These are phyloP conservation scores for Mastomys natalensis DNA, from an alignment of 2,113 vertebrate genomes.

Conservation along the genomic window DNA sequence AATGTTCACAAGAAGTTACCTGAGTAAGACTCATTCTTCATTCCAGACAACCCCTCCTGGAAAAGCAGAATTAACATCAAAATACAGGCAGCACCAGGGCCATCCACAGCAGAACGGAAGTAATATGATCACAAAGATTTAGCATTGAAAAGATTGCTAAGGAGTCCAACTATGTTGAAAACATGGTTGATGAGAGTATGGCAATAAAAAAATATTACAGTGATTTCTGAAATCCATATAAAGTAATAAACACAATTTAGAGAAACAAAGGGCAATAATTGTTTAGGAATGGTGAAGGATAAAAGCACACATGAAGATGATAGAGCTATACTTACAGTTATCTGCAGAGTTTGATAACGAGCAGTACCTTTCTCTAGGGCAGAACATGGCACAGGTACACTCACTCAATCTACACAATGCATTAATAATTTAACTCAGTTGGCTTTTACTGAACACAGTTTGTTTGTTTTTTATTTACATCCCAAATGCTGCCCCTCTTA, in stretches of 20 bases:
- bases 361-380: neutral
- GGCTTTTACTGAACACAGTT: neutral
- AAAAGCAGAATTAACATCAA: no score
- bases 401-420: neutral
- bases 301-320: neutral
- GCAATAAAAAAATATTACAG: neutral
- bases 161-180: neutral
- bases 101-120: neutral
- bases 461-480: no score
- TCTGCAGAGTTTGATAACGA: neutral
- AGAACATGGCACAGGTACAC: neutral
- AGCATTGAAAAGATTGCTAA: neutral
- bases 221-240: neutral
- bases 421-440: neutral
- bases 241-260: neutral
- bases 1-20: no score
- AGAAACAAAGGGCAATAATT: neutral
- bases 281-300: neutral
- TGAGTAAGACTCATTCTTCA: no score
- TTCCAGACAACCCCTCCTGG: no score
- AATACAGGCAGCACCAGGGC: no score
- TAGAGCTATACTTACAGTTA: neutral
- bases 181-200: neutral
- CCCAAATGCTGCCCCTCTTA: no score
- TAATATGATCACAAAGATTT: neutral